Conservation (phyloP, 2,797 vertebrate species). For the Hippocampus kuda region DNA sequence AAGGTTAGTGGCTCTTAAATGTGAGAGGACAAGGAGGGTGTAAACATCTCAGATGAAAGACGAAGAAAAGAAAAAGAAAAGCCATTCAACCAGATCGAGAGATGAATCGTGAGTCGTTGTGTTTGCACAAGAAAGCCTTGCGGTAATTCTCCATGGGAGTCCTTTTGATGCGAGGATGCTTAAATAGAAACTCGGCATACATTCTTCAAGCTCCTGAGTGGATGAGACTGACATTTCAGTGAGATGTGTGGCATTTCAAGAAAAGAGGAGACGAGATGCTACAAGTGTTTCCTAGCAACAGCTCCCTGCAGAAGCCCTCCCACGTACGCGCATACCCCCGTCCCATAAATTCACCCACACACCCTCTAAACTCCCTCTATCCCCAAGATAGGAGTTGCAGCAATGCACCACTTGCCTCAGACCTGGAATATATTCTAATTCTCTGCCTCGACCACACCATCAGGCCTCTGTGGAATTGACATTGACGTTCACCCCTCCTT, state of each 20-base stretch:
- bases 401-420: conserved; percentile 67
- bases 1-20: conserved; percentile 10
- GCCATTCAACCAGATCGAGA: background rate
- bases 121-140: conserved; percentile 1
- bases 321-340: conserved; percentile 15
- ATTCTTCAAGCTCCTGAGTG: conserved; percentile 45
- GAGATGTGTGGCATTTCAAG: conserved; percentile 57
- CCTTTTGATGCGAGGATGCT: conserved; percentile 14
- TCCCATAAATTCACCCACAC: conserved; percentile 5
- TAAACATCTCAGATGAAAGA: background rate
- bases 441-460: conserved; percentile 17
- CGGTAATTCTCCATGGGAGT: background rate
- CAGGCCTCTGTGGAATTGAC: conserved; percentile 31
- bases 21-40: background rate
- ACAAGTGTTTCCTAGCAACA: conserved; percentile 80
- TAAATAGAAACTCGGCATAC: conserved; percentile 38
- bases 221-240: conserved; percentile 54
- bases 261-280: conserved; percentile 50
- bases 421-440: conserved; percentile 65
- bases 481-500: conserved; percentile 37
- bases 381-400: conserved; percentile 54
- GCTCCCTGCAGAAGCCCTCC: conserved; percentile 43
- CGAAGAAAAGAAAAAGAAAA: background rate
- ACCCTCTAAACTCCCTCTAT: conserved; percentile 34
- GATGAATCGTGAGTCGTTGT: background rate